These are phyloP conservation scores for Oligia latruncula DNA, from an alignment of 2,888 invertebrate species.

Conservation along the genomic window DNA sequence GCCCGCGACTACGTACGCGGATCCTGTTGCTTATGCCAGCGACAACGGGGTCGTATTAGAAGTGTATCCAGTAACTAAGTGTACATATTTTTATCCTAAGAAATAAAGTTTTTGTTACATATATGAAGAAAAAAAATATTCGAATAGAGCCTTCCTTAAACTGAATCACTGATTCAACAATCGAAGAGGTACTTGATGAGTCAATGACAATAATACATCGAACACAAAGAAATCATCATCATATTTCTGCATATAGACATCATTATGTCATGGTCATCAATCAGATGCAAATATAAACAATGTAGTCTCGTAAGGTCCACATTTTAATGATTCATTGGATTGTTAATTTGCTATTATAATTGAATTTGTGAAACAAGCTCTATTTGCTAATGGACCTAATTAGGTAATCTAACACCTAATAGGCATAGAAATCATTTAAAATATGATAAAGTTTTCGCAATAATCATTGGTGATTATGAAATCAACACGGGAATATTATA, in stretches of 20 bases:
- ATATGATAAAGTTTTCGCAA: not conserved
- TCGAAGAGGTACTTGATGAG: constrained; percentile 20
- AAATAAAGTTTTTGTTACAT: too few species aligned
- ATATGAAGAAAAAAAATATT: not conserved
- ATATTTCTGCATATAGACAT: not conserved
- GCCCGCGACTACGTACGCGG: too few species aligned
- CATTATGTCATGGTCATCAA: not conserved
- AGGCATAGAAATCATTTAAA: not conserved
- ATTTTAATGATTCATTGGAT: not conserved
- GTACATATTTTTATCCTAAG: too few species aligned
- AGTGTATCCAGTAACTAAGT: too few species aligned
- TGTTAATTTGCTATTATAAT: not conserved
- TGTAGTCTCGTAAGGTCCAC: constrained; percentile 5
- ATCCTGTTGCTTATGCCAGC: too few species aligned
- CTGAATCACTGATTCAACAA: constrained; percentile 4
- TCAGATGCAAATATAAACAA: not conserved
- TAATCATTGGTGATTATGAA: not conserved
- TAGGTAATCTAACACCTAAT: not conserved
- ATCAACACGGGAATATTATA: not conserved
- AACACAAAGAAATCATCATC: constrained; percentile 29
- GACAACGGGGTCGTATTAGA: too few species aligned
- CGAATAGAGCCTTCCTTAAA: not conserved
- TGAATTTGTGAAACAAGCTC: not conserved
- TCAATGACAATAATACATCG: constrained; percentile 14
- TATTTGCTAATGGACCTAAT: not conserved